phyloP scores from a whole-genome alignment of 2,113 vertebrate genomes.

The Strix aluco region DNA sequence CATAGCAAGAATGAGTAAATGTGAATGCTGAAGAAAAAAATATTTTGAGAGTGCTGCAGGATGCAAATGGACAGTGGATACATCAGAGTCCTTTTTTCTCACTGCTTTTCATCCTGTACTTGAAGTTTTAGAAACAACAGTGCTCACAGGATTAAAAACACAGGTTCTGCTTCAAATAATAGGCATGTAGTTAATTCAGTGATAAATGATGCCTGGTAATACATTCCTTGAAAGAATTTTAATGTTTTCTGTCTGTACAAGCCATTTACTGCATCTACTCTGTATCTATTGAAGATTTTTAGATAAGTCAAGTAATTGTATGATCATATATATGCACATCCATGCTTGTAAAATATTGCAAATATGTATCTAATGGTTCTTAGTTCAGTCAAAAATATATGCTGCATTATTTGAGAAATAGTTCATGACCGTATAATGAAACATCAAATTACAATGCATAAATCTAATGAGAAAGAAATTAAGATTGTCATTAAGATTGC shows the following conservation, averaged over 20 bases:
- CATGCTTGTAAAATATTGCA: neutral
- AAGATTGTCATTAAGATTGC: neutral
- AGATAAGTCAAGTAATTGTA: neutral
- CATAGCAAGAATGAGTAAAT: neutral
- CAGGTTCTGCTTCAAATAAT: neutral
- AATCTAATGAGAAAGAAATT: neutral
- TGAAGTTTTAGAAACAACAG: neutral
- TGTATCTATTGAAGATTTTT: neutral
- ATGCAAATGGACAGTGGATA: neutral
- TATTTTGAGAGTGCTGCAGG: neutral
- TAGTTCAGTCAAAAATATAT: neutral
- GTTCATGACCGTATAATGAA: neutral
- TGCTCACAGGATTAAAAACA: neutral
- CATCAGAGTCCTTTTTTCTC: neutral
- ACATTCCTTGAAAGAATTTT: neutral
- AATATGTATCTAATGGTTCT: neutral
- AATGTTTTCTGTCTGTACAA: neutral
- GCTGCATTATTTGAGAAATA: neutral
- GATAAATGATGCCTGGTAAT: neutral
- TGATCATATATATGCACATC: neutral
- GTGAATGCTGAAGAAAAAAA: neutral
- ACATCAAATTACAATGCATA: neutral
- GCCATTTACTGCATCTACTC: neutral
- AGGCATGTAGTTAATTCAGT: neutral
- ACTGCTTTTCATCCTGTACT: neutral